Percentiles rank a stretch among this genome's conserved stretches.
These are phyloP conservation scores for Drosophila ustulata DNA, from an alignment of 2,888 invertebrate species.

Conservation along the genomic window DNA sequence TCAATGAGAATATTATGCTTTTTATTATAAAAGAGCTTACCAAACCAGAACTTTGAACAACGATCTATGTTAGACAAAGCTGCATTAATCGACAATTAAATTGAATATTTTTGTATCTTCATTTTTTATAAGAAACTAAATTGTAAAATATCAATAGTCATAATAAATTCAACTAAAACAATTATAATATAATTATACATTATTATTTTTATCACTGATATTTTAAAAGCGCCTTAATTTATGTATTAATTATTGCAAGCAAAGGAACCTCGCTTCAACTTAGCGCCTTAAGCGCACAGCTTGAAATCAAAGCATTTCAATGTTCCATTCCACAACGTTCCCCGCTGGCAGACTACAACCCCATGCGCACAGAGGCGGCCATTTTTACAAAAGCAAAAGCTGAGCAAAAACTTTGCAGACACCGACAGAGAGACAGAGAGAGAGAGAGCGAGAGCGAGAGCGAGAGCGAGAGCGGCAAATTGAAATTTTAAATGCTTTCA, in stretches of 20 bases:
- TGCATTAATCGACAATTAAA: neutral
- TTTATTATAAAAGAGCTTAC: neutral
- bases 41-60: neutral
- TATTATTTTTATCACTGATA: too few relatives aligned
- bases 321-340: conserved; percentile 59
- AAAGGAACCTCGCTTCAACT: conserved; percentile 1
- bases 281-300: conserved; percentile 7
- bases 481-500: conserved; percentile 81
- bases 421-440: conserved; percentile 13
- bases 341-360: conserved; percentile 47
- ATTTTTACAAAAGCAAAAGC: conserved; percentile 71
- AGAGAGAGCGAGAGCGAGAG: conserved; percentile 10
- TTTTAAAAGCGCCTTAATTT: neutral
- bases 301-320: conserved; percentile 39
- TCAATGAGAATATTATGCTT: neutral
- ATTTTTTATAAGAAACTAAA: neutral
- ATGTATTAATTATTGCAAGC: neutral
- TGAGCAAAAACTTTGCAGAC: conserved; percentile 77
- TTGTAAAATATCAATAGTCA: too few relatives aligned
- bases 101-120: too few relatives aligned
- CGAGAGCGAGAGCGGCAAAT: conserved; percentile 50
- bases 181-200: too few relatives aligned
- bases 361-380: conserved; percentile 68
- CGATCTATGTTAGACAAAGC: neutral
- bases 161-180: too few relatives aligned